Base-by-base conservation (phyloP, 1,140 invertebrate species). In the Stratiolaelaps scimitus region DNA sequence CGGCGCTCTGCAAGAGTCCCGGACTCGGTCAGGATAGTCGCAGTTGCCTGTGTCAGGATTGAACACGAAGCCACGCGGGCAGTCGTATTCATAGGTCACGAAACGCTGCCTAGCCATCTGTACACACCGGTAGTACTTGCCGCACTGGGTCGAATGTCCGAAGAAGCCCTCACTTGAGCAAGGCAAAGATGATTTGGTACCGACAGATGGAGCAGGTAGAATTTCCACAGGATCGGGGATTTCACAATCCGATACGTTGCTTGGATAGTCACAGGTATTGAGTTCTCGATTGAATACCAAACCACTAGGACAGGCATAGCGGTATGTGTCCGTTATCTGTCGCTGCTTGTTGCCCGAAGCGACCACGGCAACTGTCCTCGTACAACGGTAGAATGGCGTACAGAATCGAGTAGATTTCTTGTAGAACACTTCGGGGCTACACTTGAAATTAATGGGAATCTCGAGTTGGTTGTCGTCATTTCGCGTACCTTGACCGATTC, bases 191-290 rank as follows among this genome's bases (percentile, higher is more conserved):
- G 26, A 29, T 26, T 23, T 60, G 15, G 26, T 20, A 2, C 53
- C 53, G 53, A 60, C 26, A 15, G 53, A 1, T 23, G 53, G 53
- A 1, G 53, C 53, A 26, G 34, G 26, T 13, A 60, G 34, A 15
- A 29, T 34, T 23, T 60, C 53, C 15, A 15, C 15, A 4, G 53
- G 53, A 10, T 60, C 34, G 26, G 17, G 15, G 2, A 2, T 26
- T 26, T 60, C 53, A 60, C 53, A 60, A 60, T 60, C 53, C 2
- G 53, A 6, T 2, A 60, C 53, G 2, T 15, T 26, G 34, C 53
- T 60, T n/a, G 53, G 53, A 60, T 60, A 60, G 53, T 60, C 53
- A 10, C 53, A 60, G 23, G 53, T 60, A 19, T 26, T 60, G 23
- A 60, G 26, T 17, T 60, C 53, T 17, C 53, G 53, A 60, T 60